phyloP scores from a whole-genome alignment of 2,888 invertebrate species.

The Altica lythri region DNA sequence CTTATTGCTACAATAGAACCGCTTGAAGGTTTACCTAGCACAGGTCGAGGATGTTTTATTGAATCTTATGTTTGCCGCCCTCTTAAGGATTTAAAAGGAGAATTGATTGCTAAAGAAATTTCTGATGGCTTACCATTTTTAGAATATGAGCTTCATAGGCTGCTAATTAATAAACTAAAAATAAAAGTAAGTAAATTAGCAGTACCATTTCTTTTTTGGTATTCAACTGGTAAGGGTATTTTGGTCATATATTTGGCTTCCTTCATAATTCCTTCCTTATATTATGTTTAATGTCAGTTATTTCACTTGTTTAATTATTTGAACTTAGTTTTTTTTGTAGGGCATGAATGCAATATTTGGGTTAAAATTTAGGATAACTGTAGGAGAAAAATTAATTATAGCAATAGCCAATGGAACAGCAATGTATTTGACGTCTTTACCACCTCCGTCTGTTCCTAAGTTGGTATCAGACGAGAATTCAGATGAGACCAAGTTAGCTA shows the following conservation, averaged over 20 bases:
- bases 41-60: conserved; percentile 71
- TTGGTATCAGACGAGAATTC: conserved; percentile 70
- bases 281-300: no score
- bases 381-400: conserved; percentile 87
- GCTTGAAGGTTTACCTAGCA: conserved; percentile 73
- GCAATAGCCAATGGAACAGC: conserved; percentile 90
- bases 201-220: neutral
- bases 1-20: conserved; percentile 87
- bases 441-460: conserved; percentile 74
- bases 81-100: conserved; percentile 79
- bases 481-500: conserved; percentile 68
- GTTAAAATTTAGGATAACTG: conserved; percentile 69
- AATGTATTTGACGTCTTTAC: conserved; percentile 76
- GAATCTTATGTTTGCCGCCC: conserved; percentile 78
- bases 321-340: no score
- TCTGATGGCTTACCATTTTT: conserved; percentile 94
- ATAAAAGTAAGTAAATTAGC: conserved; percentile 65
- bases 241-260: no score
- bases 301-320: no score
- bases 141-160: conserved; percentile 92
- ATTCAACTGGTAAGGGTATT: no score
- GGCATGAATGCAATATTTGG: conserved; percentile 96
- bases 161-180: conserved; percentile 86
- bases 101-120: conserved; percentile 89
- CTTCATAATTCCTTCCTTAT: no score